Conservation (phyloP, 2,113 vertebrate genomes). For the Leptosomus discolor region DNA sequence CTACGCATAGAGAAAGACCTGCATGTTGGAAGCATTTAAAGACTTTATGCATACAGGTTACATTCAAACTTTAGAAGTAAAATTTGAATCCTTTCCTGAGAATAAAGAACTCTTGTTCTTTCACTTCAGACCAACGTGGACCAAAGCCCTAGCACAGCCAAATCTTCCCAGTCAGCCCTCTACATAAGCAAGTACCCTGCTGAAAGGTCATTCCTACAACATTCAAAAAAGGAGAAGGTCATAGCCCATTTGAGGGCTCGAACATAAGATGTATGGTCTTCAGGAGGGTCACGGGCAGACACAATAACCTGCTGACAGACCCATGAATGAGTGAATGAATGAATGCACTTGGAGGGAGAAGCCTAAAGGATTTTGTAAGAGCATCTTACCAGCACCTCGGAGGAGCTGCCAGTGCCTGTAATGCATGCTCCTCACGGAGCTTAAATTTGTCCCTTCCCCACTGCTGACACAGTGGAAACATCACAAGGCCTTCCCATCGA, state of each 20-base stretch:
- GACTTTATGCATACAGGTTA: neutral
- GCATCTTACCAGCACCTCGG: neutral
- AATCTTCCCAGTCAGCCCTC: neutral
- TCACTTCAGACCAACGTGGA: neutral
- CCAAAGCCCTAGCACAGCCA: neutral
- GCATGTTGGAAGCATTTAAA: neutral
- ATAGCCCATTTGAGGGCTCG: neutral
- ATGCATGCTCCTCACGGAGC: neutral
- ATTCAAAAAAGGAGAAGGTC: constrained; percentile 21
- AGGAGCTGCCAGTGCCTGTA: neutral
- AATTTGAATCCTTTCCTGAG: constrained; percentile 8
- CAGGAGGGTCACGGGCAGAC: constrained; percentile 21
- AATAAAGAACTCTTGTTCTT: constrained; percentile 43
- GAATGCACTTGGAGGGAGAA: constrained; percentile 4
- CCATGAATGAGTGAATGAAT: constrained; percentile 15
- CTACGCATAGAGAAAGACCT: neutral
- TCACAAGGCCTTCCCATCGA: neutral
- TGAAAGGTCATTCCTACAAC: constrained; percentile 53
- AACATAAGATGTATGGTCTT: constrained; percentile 62
- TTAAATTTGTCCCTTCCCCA: neutral
- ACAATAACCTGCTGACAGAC: constrained; percentile 64
- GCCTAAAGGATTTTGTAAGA: constrained; percentile 10
- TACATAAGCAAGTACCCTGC: neutral
- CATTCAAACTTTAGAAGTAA: neutral
- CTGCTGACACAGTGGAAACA: neutral